Conservation (phyloP, 2,113 vertebrate genomes). For the Oriolus oriolus region DNA sequence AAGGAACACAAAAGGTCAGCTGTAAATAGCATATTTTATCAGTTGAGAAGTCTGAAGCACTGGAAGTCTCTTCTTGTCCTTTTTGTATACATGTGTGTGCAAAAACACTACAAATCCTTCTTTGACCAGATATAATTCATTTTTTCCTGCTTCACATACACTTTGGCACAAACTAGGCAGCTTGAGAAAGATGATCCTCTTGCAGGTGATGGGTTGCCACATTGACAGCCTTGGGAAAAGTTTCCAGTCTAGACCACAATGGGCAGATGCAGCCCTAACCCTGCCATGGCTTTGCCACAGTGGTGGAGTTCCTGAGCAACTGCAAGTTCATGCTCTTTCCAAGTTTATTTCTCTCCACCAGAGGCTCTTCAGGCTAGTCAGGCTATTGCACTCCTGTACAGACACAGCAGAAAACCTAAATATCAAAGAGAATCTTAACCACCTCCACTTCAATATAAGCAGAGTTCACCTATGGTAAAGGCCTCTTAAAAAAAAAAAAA, state of each 20-base stretch:
- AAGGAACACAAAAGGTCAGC: background rate
- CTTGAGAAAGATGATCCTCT: background rate
- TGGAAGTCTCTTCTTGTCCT: background rate
- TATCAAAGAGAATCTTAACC: background rate
- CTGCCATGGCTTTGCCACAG: background rate
- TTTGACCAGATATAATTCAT: background rate
- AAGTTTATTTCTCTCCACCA: background rate
- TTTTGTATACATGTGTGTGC: background rate
- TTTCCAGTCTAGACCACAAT: background rate
- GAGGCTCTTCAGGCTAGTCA: background rate
- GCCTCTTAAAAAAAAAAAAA: background rate
- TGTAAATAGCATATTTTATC: background rate
- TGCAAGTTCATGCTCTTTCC: background rate
- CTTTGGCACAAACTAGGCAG: background rate
- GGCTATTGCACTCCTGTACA: background rate
- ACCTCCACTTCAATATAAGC: background rate
- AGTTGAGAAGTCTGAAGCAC: background rate
- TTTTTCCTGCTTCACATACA: background rate
- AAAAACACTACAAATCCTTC: background rate
- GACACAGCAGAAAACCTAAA: background rate
- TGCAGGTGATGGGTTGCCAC: background rate
- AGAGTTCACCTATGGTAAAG: background rate
- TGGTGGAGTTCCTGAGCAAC: background rate
- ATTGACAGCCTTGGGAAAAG: background rate
- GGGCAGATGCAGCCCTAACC: background rate